Evolutionary conservation across 2,888 invertebrate genomes (phyloP), one percentile per base, ranked within the genome.

Genomic region (Trileptium ribeirensis): DNA sequence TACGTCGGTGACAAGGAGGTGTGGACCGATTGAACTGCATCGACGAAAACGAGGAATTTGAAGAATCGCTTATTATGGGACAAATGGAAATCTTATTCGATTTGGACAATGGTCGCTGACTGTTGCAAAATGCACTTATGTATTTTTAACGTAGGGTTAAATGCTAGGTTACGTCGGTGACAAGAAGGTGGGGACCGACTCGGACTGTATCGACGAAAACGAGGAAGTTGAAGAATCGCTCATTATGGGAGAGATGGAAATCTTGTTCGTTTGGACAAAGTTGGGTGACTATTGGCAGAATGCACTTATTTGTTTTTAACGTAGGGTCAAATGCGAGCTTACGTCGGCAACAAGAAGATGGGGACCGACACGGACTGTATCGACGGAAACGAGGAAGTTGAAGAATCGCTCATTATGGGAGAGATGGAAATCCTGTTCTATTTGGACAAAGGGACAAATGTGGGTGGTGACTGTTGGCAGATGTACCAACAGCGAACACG

Each of bases 71-170:
- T 15, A 51, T 80, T 19, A 80, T 38, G 39, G 31, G 19, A 33
- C 37, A 38, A 29, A 80, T 75, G 74, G 80, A 78, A 38, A 40
- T 29, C 38, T 36, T 80, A 70, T 80, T 80, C 37, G 80, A 77
- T 31, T 15, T 8, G 51, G 67, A 39, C 40, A 51, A 51, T 15
- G 51, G 51, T 51, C n/a, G n/a, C n/a, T n/a, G n/a, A n/a, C n/a
- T n/a, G n/a, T n/a, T n/a, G n/a, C n/a, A n/a, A n/a, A n/a, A n/a
- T n/a, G n/a, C n/a, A n/a, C n/a, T n/a, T n/a, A n/a, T n/a, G n/a
- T n/a, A n/a, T n/a, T n/a, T n/a, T n/a, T 24, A n/a, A n/a, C n/a
- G n/a, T n/a, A 51, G 51, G 79, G 79, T 29, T 2, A 24, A n/a
- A 78, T 78, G 79, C 79, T 37, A 24, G n/a, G 1, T 34, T 78